Conservation (phyloP, 2,888 invertebrate genomes). For the Cheilosia vulpina region DNA sequence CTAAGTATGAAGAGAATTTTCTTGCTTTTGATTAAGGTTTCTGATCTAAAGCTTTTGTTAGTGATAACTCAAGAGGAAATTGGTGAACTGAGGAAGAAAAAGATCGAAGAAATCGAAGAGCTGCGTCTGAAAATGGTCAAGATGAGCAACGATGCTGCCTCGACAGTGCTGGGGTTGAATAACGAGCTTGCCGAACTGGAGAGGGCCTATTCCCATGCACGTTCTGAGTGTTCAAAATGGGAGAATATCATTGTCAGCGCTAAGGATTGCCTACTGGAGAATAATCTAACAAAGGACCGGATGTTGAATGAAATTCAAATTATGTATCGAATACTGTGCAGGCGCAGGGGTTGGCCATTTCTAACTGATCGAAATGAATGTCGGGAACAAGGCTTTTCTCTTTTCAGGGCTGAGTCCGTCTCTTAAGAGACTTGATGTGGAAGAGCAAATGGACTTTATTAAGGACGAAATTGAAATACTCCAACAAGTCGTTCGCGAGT, state of each 20-base stretch:
- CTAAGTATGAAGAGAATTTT: slow-evolving; percentile 78
- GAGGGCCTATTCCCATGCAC: slow-evolving; percentile 80
- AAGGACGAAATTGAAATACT: slow-evolving; percentile 81
- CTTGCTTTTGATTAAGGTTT: background rate
- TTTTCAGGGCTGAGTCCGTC: slow-evolving; percentile 55
- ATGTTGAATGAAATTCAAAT: slow-evolving; percentile 79
- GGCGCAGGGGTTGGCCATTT: slow-evolving; percentile 19
- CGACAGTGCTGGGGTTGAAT: slow-evolving; percentile 81
- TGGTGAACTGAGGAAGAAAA: slow-evolving; percentile 78
- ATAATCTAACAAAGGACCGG: slow-evolving; percentile 78
- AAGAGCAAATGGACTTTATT: slow-evolving; percentile 80
- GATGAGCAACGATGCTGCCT: slow-evolving; percentile 81
- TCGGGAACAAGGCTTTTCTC: background rate
- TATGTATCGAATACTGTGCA: slow-evolving; percentile 79
- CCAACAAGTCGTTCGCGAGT: slow-evolving; percentile 77
- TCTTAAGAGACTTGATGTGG: slow-evolving; percentile 75
- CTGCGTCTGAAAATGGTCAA: slow-evolving; percentile 81
- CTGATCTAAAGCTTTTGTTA: slow-evolving; percentile 45
- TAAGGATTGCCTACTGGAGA: slow-evolving; percentile 78
- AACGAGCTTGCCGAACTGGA: slow-evolving; percentile 81
- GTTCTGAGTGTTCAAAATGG: slow-evolving; percentile 80
- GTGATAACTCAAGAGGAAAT: slow-evolving; percentile 83
- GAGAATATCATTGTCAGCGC: slow-evolving; percentile 80
- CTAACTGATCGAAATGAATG: background rate
- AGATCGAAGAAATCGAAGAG: slow-evolving; percentile 80